Base-by-base conservation (phyloP, 2,888 invertebrate genomes). In the Drosophila atripex region DNA sequence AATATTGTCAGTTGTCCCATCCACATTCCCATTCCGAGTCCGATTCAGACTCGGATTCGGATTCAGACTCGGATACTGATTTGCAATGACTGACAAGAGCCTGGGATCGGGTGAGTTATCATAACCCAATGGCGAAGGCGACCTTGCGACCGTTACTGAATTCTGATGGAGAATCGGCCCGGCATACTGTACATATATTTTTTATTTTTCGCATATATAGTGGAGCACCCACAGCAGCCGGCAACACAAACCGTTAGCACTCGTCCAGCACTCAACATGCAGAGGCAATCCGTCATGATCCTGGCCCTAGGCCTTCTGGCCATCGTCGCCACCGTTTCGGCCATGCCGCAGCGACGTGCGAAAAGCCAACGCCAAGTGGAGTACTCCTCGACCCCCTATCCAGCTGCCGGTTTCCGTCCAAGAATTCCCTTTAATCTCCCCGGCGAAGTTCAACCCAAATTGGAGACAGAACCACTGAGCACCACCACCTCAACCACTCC, bases 121-220 rank as follows among this genome's bases (percentile, higher is more conserved):
- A 78, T 71, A 88, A 79, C 73, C 82, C 52, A 71, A 58, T 41
- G 35, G 35, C 53, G 69, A 23, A 52, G 55, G 18, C 54, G 71
- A 77, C 87, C 87, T 87, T 87, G 87, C 83, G 80, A 89, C 88
- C 86, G 71, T 88, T 88, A 88, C 80, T 89, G 89, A 89, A 87
- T 87, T 80, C 76, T 80, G 80, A 80, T 88, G 78, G 69, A 88
- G 82, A 88, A 86, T 75, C 53, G 64, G 43, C 49, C 32, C 16
- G 39, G 30, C 23, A 51, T 16, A 12, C 18, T 9, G 3, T 16
- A 18, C 8, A 11, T 16, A 18, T 8, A n/a, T 23, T 41, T 52
- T 8, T 11, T 6, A 25, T 14, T 28, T 16, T 28, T 16, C 41
- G 64, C 80, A 85, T 82, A 82, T 75, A 82, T 78, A 76, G 73